These are phyloP conservation scores for Trichopria drosophilae DNA, from an alignment of 2,888 invertebrate genomes.

Conservation along the genomic window DNA sequence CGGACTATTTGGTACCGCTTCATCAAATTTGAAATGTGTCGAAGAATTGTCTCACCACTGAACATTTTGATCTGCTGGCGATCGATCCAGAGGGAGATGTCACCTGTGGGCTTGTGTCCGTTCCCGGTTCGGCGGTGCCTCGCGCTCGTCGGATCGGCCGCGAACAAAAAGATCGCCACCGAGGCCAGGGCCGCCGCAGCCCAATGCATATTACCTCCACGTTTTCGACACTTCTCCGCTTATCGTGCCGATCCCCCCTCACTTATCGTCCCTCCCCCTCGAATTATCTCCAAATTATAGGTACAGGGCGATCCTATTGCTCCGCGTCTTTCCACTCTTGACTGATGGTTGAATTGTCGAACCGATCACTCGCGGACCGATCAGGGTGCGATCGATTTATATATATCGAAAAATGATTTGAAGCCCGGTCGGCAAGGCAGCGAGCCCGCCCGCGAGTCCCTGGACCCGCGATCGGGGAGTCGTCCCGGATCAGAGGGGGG, in stretches of 20 bases:
- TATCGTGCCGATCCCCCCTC: no score
- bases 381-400: no score
- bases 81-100: constrained; percentile 86
- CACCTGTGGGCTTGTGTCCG: constrained; percentile 59
- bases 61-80: constrained; percentile 89
- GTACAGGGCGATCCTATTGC: constrained; percentile 11
- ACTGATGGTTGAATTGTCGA: no score
- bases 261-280: no score
- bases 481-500: no score
- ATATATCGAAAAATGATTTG: no score
- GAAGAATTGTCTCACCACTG: constrained; percentile 84
- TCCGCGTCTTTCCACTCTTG: no score
- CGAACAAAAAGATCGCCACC: constrained; percentile 44
- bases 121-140: constrained; percentile 50
- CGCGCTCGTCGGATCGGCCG: constrained; percentile 39
- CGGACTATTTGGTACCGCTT: no score
- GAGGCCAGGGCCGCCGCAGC: constrained; percentile 49
- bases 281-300: constrained; percentile 40
- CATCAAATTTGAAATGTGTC: no score
- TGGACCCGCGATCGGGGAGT: neutral
- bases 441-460: neutral
- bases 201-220: constrained; percentile 48
- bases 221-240: no score
- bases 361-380: no score
- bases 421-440: constrained; percentile 20